Evolutionary conservation across 2,113 vertebrate genomes (phyloP).

Genomic region (Sinocyclocheilus anophthalmus): DNA sequence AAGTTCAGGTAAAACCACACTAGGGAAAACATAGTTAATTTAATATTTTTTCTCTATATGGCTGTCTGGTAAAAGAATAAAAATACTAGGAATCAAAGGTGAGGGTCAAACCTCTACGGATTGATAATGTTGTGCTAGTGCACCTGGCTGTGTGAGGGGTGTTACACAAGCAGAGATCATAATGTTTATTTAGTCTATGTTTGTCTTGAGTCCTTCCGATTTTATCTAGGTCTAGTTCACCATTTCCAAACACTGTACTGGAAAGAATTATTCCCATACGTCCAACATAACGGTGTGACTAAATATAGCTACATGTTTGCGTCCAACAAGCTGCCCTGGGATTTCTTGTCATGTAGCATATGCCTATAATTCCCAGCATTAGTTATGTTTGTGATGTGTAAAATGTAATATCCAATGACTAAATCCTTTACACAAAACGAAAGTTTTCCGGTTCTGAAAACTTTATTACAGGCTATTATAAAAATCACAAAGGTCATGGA

Average conservation of each 20-base stretch:
- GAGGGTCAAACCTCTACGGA: slow-evolving; percentile 52
- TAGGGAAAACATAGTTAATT: background rate
- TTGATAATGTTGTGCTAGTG: slow-evolving; percentile 50
- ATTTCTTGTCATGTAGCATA: background rate
- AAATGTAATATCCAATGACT: background rate
- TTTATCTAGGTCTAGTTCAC: slow-evolving; percentile 48
- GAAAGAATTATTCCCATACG: slow-evolving; percentile 6
- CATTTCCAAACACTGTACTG: slow-evolving; percentile 18
- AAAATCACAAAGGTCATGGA: background rate
- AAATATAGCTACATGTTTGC: background rate
- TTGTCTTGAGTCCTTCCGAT: slow-evolving; percentile 44
- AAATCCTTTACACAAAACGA: background rate
- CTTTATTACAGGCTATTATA: too few relatives aligned
- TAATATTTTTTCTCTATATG: background rate
- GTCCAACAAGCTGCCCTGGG: background rate
- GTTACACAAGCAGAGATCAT: slow-evolving; percentile 28
- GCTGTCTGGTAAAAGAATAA: slow-evolving; percentile 2
- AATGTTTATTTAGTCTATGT: slow-evolving; percentile 42
- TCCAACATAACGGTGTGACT: background rate
- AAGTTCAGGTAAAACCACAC: background rate
- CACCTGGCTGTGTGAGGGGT: slow-evolving; percentile 20
- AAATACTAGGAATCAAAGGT: slow-evolving; percentile 36
- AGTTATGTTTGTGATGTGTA: background rate
- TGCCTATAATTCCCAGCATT: background rate
- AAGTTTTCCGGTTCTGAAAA: background rate